phyloP scores from a whole-genome alignment of 1,140 invertebrate species.

The Archegozetes longisetosus region DNA sequence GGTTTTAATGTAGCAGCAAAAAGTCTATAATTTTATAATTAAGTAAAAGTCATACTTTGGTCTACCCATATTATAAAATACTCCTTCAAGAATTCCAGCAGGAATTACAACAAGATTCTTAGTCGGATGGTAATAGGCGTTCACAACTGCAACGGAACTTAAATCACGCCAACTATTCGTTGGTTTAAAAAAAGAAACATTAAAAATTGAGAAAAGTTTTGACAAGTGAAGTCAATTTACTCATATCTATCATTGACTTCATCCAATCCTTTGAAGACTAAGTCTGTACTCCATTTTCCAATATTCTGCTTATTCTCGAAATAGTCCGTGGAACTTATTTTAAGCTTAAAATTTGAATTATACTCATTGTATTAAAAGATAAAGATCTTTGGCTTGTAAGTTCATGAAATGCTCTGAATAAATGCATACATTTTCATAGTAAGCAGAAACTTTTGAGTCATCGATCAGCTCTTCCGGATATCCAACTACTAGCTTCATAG shows the following conservation, averaged over 20 bases:
- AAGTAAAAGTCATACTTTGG: not conserved
- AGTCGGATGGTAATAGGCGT: not conserved
- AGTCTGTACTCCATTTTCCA: not conserved
- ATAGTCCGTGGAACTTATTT: not conserved
- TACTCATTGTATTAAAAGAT: not conserved
- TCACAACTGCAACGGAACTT: not conserved
- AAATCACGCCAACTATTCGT: not conserved
- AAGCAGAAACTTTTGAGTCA: conserved; percentile 27
- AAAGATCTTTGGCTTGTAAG: too few relatives aligned
- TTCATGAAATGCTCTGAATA: not conserved
- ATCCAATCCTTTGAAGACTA: not conserved
- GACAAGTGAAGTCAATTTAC: not conserved
- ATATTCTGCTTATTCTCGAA: not conserved
- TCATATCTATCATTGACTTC: not conserved
- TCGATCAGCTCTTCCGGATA: conserved; percentile 32
- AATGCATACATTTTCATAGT: conserved; percentile 28
- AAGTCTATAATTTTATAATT: too few relatives aligned
- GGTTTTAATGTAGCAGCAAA: too few relatives aligned
- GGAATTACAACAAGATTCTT: not conserved
- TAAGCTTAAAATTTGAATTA: not conserved
- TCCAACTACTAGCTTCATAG: conserved; percentile 32
- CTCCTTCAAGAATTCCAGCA: conserved; percentile 71
- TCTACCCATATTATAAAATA: conserved; percentile 13
- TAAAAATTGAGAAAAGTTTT: not conserved
- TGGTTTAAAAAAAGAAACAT: not conserved